phyloP scores from a whole-genome alignment of 2,888 invertebrate genomes.

The Epirrita christyi region DNA sequence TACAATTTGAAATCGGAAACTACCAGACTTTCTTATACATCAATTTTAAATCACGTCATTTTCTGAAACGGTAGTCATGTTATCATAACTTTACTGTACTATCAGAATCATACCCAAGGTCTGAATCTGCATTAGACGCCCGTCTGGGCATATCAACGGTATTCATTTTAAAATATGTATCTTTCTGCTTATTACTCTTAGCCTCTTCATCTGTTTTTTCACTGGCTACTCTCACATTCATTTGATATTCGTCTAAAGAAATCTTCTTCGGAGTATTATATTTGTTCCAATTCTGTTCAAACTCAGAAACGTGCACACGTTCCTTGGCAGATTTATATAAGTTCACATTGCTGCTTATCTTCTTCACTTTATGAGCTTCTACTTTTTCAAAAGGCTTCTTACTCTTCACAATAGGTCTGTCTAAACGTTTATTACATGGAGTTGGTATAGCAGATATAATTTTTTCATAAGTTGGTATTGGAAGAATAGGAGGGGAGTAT shows the following conservation, averaged over 20 bases:
- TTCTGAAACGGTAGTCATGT: background rate
- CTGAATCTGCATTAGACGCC: constrained; percentile 40
- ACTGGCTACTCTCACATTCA: constrained; percentile 41
- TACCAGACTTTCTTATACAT: too few relatives aligned
- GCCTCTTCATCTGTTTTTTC: constrained; percentile 2
- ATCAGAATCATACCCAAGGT: constrained; percentile 56
- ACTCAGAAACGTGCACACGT: background rate
- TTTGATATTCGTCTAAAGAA: constrained; percentile 58
- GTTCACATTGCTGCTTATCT: background rate
- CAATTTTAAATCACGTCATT: background rate
- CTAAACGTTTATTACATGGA: background rate
- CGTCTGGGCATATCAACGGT: constrained; percentile 2
- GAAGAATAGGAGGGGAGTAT: constrained; percentile 66
- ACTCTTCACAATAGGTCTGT: background rate
- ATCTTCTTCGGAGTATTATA: constrained; percentile 48
- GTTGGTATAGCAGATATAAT: constrained; percentile 28
- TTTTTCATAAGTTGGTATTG: constrained; percentile 59
- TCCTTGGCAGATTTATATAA: background rate
- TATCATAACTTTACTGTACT: constrained; percentile 42
- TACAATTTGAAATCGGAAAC: too few relatives aligned
- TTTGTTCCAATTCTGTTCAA: constrained; percentile 2
- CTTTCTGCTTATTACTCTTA: background rate
- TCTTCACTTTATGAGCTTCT: background rate
- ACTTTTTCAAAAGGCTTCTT: background rate
- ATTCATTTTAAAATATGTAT: background rate